Percentiles rank a stretch among this genome's conserved stretches.
Evolutionary conservation across 2,113 vertebrate species (phyloP).

Genomic region (Gnathonemus echidnorhynchus): DNA sequence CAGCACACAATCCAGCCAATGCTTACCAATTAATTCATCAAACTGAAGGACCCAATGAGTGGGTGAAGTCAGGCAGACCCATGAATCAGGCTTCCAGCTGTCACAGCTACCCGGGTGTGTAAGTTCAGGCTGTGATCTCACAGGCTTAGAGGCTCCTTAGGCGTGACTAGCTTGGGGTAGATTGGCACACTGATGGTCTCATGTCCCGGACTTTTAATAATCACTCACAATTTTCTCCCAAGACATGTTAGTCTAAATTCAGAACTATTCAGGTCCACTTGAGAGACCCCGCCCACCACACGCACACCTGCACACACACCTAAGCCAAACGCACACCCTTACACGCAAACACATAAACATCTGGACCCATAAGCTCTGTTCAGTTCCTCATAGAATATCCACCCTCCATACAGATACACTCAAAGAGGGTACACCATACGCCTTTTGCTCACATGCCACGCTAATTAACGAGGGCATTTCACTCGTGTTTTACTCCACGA

Average conservation of each 20-base stretch:
- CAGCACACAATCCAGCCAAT: neutral
- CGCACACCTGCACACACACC: neutral
- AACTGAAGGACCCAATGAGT: neutral
- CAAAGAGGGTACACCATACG: neutral
- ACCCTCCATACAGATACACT: neutral
- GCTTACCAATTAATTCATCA: neutral
- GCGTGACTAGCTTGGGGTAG: neutral
- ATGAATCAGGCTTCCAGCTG: neutral
- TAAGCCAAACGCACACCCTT: neutral
- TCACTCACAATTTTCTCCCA: neutral
- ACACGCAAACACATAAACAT: constrained; percentile 17
- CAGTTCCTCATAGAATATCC: neutral
- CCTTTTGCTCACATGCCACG: neutral
- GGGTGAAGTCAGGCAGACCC: neutral
- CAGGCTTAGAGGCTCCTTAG: neutral
- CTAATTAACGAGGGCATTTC: neutral
- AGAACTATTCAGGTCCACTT: neutral
- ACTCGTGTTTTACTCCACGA: neutral
- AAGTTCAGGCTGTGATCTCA: neutral
- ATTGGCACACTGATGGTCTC: neutral
- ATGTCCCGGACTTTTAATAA: neutral
- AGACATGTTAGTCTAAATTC: neutral
- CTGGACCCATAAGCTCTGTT: neutral
- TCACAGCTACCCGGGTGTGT: neutral
- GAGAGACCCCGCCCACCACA: neutral